These are phyloP conservation scores for Drosophila biarmipes DNA, from an alignment of 1,140 invertebrate genomes.

Conservation along the genomic window DNA sequence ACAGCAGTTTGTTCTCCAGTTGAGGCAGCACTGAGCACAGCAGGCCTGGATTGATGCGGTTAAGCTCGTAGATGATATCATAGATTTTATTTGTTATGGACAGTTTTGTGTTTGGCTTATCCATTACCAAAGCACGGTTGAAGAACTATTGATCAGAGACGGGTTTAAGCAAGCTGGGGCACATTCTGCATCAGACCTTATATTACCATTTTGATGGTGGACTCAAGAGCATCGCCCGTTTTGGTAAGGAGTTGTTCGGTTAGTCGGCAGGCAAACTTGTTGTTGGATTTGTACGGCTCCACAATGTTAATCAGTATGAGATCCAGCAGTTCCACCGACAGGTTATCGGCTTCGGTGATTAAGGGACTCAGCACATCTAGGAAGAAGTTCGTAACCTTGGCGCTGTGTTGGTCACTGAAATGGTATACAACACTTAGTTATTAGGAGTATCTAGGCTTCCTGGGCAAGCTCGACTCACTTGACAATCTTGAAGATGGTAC, in stretches of 20 bases:
- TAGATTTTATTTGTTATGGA: slow-evolving; percentile 94
- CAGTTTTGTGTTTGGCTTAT: slow-evolving; percentile 93
- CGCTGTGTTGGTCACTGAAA: slow-evolving; percentile 96
- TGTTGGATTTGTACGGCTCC: slow-evolving; percentile 96
- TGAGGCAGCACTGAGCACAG: slow-evolving; percentile 96
- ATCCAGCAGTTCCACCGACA: slow-evolving; percentile 96
- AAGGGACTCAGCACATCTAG: slow-evolving; percentile 96
- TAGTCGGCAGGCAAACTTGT: slow-evolving; percentile 95
- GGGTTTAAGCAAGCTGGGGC: not conserved
- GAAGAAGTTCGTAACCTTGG: slow-evolving; percentile 98
- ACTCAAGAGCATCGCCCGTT: slow-evolving; percentile 95
- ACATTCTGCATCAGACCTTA: slow-evolving; percentile 80
- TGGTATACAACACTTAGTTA: slow-evolving; percentile 29
- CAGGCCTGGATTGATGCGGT: slow-evolving; percentile 96
- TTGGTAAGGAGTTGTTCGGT: slow-evolving; percentile 96
- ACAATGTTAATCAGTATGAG: slow-evolving; percentile 97
- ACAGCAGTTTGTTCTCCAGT: slow-evolving; percentile 96
- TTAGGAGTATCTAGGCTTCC: not conserved
- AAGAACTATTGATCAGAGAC: slow-evolving; percentile 90
- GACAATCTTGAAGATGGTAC: slow-evolving; percentile 98
- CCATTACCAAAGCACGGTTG: slow-evolving; percentile 96
- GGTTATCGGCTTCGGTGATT: slow-evolving; percentile 97
- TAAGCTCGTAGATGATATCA: slow-evolving; percentile 98
- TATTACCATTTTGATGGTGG: slow-evolving; percentile 95
- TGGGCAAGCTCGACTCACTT: slow-evolving; percentile 88